Evolutionary conservation across 2,888 invertebrate species (phyloP).

Genomic region (Mythimna albipuncta): DNA sequence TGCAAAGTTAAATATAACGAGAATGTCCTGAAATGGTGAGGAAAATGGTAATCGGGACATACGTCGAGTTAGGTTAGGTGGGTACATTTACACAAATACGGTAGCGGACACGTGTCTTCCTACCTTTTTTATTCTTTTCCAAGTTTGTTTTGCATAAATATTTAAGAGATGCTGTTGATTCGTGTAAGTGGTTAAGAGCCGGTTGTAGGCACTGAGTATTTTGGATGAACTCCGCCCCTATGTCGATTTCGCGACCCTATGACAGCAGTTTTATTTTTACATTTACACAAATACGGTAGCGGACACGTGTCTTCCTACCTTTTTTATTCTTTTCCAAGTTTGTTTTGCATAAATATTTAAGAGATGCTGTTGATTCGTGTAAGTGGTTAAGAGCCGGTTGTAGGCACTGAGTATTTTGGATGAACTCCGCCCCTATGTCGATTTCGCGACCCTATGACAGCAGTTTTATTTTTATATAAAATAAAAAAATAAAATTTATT

Average conservation of each 20-base stretch:
- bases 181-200: too few species aligned
- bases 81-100: neutral
- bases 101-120: neutral
- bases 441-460: too few species aligned
- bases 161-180: neutral
- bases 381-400: too few species aligned
- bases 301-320: neutral
- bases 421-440: too few species aligned
- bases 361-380: neutral
- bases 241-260: too few species aligned
- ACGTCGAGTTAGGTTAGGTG: slow-evolving; percentile 25
- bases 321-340: slow-evolving; percentile 6
- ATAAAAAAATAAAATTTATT: too few species aligned
- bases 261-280: too few species aligned
- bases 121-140: slow-evolving; percentile 2
- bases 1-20: slow-evolving; percentile 49
- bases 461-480: too few species aligned
- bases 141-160: neutral
- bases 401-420: too few species aligned
- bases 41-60: slow-evolving; percentile 14
- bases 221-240: too few species aligned
- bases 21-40: slow-evolving; percentile 21
- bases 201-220: too few species aligned
- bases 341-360: neutral
- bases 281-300: neutral